Evolutionary conservation across 1,140 invertebrate genomes (phyloP), one percentile per base, ranked within the genome.

Genomic region (Stratiolaelaps scimitus): DNA sequence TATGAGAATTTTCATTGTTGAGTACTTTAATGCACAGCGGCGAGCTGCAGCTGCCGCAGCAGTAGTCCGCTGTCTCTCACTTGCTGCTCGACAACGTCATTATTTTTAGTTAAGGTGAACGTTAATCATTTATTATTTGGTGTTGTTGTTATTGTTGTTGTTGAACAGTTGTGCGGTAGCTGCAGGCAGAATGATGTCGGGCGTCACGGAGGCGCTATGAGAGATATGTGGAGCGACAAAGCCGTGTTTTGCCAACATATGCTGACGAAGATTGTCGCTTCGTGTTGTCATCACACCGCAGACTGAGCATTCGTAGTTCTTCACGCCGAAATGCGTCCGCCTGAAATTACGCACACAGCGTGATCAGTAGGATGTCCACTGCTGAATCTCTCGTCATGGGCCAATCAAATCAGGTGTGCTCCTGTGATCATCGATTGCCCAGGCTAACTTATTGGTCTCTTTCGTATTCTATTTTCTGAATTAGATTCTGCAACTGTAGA

Each of bases 221-320:
- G 53, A 60, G 13, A 60, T 60, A 34, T 60, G 53, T 1, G 53
- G 53, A 17, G 53, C 53, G 26, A 60, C 53, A 34, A 29, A 60
- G 53, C 53, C 53, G 10, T 60, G 53, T 34, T 60, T 60, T 26
- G 53, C 53, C 15, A 60, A 34, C 53, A 60, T 60, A 34, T 60
- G 53, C 20, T 60, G 53, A 4, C 53, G 53, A n/a, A 60, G 53
- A 23, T 60, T 60, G 23, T 60, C 53, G 23, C 53, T 60, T 1
- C 53, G 53, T 17, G 53, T 60, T 26, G 53, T 60, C 53, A 60
- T 60, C 23, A 60, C 53, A 15, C 53, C 53, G 53, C 53, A 60
- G 15, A 60, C 34, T 2, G 53, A 60, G 34, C 53, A 60, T 34
- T 60, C 53, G 53, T 60, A 60, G 53, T 60, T 60, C 10, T 60